Evolutionary conservation across 2,797 vertebrate genomes (phyloP).

Genomic region (Melanotaenia boesemani): DNA sequence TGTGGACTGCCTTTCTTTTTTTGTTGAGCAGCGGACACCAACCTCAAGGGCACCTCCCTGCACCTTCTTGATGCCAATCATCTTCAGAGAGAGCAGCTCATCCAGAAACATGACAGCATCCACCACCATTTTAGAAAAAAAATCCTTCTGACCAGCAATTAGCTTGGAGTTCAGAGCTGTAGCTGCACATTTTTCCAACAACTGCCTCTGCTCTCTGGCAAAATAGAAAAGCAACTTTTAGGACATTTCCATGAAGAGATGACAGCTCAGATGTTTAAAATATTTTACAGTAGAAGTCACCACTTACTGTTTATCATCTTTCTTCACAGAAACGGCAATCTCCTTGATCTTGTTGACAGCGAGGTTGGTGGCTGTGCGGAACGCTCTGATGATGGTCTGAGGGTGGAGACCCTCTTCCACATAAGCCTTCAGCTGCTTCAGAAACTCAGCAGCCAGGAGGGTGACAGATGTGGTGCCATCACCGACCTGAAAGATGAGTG

Average conservation of each 20-base stretch:
- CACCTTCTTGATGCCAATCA: conserved; percentile 99
- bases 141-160: conserved; percentile 93
- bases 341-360: conserved; percentile 93
- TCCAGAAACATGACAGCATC: conserved; percentile 95
- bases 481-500: conserved; percentile 85
- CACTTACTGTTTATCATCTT: conserved; percentile 91
- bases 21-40: conserved; percentile 36
- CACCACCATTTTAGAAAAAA: conserved; percentile 97
- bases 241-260: neutral
- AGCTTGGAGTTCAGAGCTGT: conserved; percentile 98
- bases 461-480: conserved; percentile 98
- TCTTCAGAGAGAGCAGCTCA: conserved; percentile 94
- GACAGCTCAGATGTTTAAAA: neutral
- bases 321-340: conserved; percentile 92
- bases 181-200: conserved; percentile 94
- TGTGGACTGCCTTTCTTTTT: neutral
- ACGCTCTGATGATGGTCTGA: conserved; percentile 97
- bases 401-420: conserved; percentile 97
- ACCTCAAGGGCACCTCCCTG: conserved; percentile 96
- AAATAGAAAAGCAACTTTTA: neutral
- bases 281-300: fast-evolving
- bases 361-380: conserved; percentile 91
- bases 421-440: conserved; percentile 95
- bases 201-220: conserved; percentile 86
- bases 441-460: conserved; percentile 94